Evolutionary conservation across 2,113 vertebrate genomes (phyloP), one percentile per base, ranked within the genome.

Genomic region (Anarhynchus alexandrinus): DNA sequence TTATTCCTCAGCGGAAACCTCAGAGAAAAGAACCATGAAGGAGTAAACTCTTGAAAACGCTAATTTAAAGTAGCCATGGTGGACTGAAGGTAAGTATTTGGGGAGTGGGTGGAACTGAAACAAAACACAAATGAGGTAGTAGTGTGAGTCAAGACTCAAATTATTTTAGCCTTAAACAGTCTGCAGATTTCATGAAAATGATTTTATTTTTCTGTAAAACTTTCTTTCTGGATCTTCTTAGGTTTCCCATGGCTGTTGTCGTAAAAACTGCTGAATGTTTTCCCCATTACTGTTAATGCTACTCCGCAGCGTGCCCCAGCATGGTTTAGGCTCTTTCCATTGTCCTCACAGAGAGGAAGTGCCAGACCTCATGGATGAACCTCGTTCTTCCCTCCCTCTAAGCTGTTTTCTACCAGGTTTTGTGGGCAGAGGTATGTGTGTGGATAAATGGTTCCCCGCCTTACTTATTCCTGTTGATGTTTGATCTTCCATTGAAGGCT

Each of bases 201-300:
- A n/a, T 52, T 91, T 51, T 78, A 11, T 88, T 70, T 69, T 82
- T 69, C 38, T 57, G 47, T 85, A 77, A 61, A 94, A 38, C 34
- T 64, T 86, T 76, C 30, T 84, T 92, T 92, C 52, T 91, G 57
- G 40, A 40, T 91, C 91, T 94, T 94, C 86, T 36, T 14, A 54
- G 19, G 47, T 89, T 87, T 94, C 49, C 30, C n/a, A 2, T 76
- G 73, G 30, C 65, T 79, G 70, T 88, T 1, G 1, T 86, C 34
- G 25, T 83, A 66, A 61, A 73, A 62, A 23, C 64, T 81, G 20
- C 55, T 62, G 38, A 61, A 45, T 77, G 59, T 79, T 94, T 94
- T 94, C 43, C 64, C 74, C 23, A 19, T 82, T 87, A 34, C 0
- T 3, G 10, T 92, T 64, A 81, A 17, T 36, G n/a, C n/a, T n/a